Base-by-base conservation (phyloP, 2,113 vertebrate species). In the Myrmecophaga tridactyla region DNA sequence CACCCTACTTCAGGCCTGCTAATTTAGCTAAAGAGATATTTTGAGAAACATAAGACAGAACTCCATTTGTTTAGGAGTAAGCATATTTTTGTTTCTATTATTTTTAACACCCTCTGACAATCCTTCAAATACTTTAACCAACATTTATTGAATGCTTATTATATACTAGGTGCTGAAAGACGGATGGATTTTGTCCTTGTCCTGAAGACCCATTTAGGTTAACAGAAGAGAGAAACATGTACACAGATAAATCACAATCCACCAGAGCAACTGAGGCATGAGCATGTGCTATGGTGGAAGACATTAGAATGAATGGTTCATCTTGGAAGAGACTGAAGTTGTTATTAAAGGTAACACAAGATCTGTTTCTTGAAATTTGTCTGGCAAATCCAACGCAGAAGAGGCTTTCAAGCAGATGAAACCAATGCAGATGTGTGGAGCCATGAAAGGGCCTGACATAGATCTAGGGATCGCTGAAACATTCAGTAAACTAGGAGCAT, bases 71-170 rank as follows among this genome's bases (percentile, higher is more conserved):
- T 82, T 36, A 91, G 31, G 17, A 87, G 12, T 70, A 70, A 77
- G 51, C 41, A 7, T 27, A 72, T 53, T 81, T 62, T 25, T 51
- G 20, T 62, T 78, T 56, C 51, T 56, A 46, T 46, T 65, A 10
- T 73, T 90, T 93, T 82, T 67, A 88, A 70, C 11, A 46, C 15
- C 23, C 29, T 78, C 48, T 80, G 41, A 62, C 36, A 69, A 36
- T 72, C 72, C 72, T 82, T 60, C 39, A 86, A 36, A 48, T 58
- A 77, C 36, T 69, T 69, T 62, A 60, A 63, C n/a, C 11, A 60
- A n/a, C 14, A 46, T 58, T 90, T 67, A 46, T 17, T 17, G 36
- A 87, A 60, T 63, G 63, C n/a, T 29, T 83, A 58, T 29, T 53
- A 1, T 53, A 1, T 53, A 17, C 6, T 25, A 15, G 4, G 73